These are phyloP conservation scores for Phlogophora meticulosa DNA, from an alignment of 2,888 invertebrate genomes.

Conservation along the genomic window DNA sequence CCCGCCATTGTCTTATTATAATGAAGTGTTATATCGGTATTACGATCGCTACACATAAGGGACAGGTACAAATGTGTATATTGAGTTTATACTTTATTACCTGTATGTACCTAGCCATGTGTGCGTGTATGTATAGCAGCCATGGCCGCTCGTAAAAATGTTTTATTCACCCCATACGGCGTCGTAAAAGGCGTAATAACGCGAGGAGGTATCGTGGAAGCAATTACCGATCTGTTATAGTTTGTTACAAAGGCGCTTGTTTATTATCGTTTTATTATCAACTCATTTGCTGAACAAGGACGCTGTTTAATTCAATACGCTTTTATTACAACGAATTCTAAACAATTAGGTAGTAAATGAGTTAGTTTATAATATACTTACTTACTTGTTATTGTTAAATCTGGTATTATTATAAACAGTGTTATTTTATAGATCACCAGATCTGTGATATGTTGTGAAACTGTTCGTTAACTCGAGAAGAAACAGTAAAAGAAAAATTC, in stretches of 20 bases:
- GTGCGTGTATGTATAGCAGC: slow-evolving; percentile 84
- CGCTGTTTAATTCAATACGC: slow-evolving; percentile 86
- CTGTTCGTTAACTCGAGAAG: slow-evolving; percentile 6
- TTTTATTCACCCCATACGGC: slow-evolving; percentile 91
- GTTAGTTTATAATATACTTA: slow-evolving; percentile 38
- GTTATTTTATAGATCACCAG: slow-evolving; percentile 60
- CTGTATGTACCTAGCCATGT: slow-evolving; percentile 72
- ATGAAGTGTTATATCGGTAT: slow-evolving; percentile 51
- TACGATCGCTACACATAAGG: slow-evolving; percentile 55
- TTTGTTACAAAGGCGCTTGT: slow-evolving; percentile 91
- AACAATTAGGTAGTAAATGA: slow-evolving; percentile 65
- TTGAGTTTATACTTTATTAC: slow-evolving; percentile 78
- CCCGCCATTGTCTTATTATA: slow-evolving; percentile 45
- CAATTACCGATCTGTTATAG: slow-evolving; percentile 91
- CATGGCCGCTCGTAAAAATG: slow-evolving; percentile 91
- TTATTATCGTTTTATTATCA: slow-evolving; percentile 91
- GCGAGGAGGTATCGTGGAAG: slow-evolving; percentile 90
- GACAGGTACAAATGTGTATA: slow-evolving; percentile 66
- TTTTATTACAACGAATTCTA: slow-evolving; percentile 76
- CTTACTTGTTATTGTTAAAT: too few relatives aligned
- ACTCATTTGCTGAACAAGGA: slow-evolving; percentile 89
- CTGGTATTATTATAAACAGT: slow-evolving; percentile 31
- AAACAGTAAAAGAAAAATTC: slow-evolving; percentile 29
- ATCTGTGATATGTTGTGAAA: slow-evolving; percentile 56
- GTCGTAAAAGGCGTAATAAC: slow-evolving; percentile 91